Conservation (phyloP, 1,140 invertebrate genomes). For the Pectinophora gossypiella region DNA sequence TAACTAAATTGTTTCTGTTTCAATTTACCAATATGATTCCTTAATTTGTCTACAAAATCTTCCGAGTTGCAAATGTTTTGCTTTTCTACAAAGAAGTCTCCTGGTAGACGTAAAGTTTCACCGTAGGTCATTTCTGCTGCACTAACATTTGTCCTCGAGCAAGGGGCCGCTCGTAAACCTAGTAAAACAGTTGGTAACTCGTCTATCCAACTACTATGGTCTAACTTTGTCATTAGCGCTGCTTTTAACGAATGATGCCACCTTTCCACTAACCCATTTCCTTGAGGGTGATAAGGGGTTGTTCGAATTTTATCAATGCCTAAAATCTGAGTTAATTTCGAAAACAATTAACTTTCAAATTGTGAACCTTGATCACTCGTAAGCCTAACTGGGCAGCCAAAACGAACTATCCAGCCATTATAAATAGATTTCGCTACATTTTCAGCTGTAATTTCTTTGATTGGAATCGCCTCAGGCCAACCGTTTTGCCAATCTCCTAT, state of each 20-base stretch:
- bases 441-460: conserved; percentile 49
- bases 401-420: conserved; percentile 32
- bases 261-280: conserved; percentile 48
- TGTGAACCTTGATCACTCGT: conserved; percentile 52
- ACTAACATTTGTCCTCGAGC: no score
- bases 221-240: conserved; percentile 28
- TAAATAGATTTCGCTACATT: conserved; percentile 20
- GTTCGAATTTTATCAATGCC: conserved; percentile 36
- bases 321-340: conserved; percentile 18
- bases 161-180: conserved; percentile 28
- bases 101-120: neutral
- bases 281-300: conserved; percentile 52
- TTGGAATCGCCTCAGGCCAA: conserved; percentile 67
- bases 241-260: conserved; percentile 60
- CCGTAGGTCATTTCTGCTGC: neutral
- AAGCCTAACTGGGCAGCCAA: conserved; percentile 32
- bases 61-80: no score
- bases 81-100: no score
- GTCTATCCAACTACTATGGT: conserved; percentile 25
- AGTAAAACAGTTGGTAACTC: conserved; percentile 44
- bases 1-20: neutral
- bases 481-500: conserved; percentile 62
- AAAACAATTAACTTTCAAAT: conserved; percentile 48
- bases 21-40: no score
- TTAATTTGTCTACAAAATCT: no score